phyloP scores from a whole-genome alignment of 1,140 invertebrate species.

The Chionoecetes opilio region DNA sequence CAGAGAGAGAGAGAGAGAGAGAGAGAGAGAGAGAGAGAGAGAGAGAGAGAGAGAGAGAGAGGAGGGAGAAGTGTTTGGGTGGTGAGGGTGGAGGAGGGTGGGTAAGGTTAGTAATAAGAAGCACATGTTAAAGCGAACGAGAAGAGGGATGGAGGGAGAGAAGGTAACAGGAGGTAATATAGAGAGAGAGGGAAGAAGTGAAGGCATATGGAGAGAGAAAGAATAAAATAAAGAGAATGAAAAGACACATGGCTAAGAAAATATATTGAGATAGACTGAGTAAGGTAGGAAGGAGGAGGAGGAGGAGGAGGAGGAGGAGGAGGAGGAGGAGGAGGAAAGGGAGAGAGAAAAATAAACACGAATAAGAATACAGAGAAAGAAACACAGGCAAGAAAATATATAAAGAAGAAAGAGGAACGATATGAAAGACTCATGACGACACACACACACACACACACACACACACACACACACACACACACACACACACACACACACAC shows the following conservation, averaged over 20 bases:
- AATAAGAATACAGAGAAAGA: background rate
- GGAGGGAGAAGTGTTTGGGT: background rate
- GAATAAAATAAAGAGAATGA: background rate
- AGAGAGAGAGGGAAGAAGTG: background rate
- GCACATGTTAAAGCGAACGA: background rate
- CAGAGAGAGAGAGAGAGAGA: constrained; percentile 24
- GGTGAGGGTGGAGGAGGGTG: background rate
- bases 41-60: background rate
- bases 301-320: background rate
- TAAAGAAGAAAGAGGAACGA: background rate
- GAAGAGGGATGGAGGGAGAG: background rate
- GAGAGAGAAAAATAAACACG: background rate
- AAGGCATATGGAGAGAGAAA: background rate
- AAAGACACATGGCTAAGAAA: background rate
- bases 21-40: background rate
- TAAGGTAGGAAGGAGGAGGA: background rate
- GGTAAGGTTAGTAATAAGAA: background rate
- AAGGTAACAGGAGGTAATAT: background rate
- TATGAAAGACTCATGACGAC: background rate
- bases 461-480: too few relatives aligned
- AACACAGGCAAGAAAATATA: background rate
- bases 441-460: too few relatives aligned
- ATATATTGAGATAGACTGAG: background rate
- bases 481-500: too few relatives aligned
- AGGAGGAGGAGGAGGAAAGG: background rate